phyloP scores from a whole-genome alignment of 2,113 vertebrate genomes.

The Natator depressus region DNA sequence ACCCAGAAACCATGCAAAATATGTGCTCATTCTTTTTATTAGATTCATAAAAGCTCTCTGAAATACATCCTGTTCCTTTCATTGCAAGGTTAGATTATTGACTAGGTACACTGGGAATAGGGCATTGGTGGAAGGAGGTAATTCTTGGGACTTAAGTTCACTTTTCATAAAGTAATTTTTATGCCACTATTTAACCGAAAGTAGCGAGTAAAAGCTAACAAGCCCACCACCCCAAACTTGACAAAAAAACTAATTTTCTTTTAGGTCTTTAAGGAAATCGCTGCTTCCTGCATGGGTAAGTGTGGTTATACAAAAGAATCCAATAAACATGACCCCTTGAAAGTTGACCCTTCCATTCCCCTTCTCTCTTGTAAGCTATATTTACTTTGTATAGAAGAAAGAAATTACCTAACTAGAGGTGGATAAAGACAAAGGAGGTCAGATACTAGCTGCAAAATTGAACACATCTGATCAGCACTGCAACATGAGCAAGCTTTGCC shows the following conservation, averaged over 20 bases:
- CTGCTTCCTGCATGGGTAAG: neutral
- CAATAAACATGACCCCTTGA: neutral
- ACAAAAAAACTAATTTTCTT: slow-evolving; percentile 9
- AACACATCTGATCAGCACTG: neutral
- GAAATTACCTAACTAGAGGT: neutral
- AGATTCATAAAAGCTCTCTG: slow-evolving; percentile 55
- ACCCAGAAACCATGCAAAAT: neutral
- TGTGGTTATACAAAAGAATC: neutral
- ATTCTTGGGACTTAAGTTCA: neutral
- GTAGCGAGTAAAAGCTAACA: neutral
- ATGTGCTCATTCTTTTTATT: neutral
- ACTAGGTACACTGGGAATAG: neutral
- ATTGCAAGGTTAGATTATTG: neutral
- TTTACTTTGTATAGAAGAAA: neutral
- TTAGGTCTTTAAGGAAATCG: neutral
- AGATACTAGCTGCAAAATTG: neutral
- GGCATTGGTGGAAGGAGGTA: neutral
- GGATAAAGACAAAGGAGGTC: neutral
- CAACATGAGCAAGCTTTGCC: neutral
- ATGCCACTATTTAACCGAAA: slow-evolving; percentile 12
- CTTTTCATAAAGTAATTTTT: slow-evolving; percentile 32
- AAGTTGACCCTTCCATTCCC: neutral
- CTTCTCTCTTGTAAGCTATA: neutral
- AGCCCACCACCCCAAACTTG: neutral
- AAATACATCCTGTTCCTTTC: slow-evolving; percentile 5